These are phyloP conservation scores for Thrips palmi DNA, from an alignment of 1,140 invertebrate species.

Conservation along the genomic window DNA sequence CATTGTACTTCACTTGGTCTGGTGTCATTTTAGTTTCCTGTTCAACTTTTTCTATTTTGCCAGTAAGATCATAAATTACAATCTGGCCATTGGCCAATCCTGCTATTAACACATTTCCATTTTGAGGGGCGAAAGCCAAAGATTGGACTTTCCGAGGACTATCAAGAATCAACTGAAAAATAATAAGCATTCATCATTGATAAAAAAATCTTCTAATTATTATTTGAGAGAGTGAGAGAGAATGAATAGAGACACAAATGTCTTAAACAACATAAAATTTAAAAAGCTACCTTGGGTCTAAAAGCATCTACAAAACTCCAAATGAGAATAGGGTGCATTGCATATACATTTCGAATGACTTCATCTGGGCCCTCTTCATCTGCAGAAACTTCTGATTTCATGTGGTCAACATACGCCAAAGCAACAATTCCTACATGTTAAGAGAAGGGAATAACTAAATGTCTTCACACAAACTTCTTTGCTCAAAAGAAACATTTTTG, in stretches of 20 bases:
- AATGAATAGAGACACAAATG: slow-evolving; percentile 1
- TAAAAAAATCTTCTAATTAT: neutral
- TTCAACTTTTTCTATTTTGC: slow-evolving; percentile 40
- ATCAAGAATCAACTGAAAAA: slow-evolving; percentile 35
- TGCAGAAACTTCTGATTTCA: slow-evolving; percentile 15
- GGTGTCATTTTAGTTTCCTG: slow-evolving; percentile 36
- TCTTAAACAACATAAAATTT: neutral
- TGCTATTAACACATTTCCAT: slow-evolving; percentile 45
- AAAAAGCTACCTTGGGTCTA: slow-evolving; percentile 30
- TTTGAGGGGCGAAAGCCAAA: slow-evolving; percentile 43
- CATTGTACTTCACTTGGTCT: slow-evolving; percentile 36
- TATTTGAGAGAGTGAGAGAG: neutral
- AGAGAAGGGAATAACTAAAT: neutral
- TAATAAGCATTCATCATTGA: no score
- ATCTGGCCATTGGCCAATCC: slow-evolving; percentile 51
- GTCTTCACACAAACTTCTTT: slow-evolving; percentile 5
- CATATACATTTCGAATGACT: slow-evolving; percentile 29
- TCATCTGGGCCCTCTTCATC: slow-evolving; percentile 21
- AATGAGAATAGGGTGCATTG: slow-evolving; percentile 41
- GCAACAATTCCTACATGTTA: slow-evolving; percentile 35
- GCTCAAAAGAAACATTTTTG: neutral
- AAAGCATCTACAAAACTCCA: slow-evolving; percentile 54
- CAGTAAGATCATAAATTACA: slow-evolving; percentile 49
- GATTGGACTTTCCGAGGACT: slow-evolving; percentile 39
- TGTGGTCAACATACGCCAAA: slow-evolving; percentile 35